These are phyloP conservation scores for Oligia fasciuncula DNA, from an alignment of 2,888 invertebrate genomes.

Conservation along the genomic window DNA sequence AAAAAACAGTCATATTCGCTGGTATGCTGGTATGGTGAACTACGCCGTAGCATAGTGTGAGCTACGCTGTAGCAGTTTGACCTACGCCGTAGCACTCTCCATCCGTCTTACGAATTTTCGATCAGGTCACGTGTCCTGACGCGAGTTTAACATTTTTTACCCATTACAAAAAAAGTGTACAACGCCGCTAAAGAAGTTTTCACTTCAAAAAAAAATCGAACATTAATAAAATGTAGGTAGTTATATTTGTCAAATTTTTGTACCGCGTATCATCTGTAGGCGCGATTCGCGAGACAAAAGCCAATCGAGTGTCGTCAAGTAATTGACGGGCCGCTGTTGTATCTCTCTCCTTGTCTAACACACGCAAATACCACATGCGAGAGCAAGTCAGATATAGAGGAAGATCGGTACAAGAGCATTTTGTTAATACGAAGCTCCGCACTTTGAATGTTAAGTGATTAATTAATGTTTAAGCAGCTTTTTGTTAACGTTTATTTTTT, in stretches of 20 bases:
- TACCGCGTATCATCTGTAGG: conserved; percentile 26
- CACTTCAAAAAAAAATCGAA: no score
- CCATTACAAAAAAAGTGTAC: no score
- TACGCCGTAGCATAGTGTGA: no score
- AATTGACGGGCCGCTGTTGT: conserved; percentile 56
- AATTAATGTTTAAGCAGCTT: conserved; percentile 30
- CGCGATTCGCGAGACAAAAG: conserved; percentile 64
- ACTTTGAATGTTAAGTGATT: conserved; percentile 58
- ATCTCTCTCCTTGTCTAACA: conserved; percentile 22
- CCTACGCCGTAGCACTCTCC: no score
- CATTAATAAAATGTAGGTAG: no score
- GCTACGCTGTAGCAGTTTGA: no score
- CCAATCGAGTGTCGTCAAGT: conserved; percentile 65
- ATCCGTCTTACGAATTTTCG: no score
- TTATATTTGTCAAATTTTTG: conserved; percentile 12
- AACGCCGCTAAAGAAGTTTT: no score
- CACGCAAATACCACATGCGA: not conserved
- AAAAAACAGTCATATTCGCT: no score
- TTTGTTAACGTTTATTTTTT: conserved; percentile 16
- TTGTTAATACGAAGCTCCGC: conserved; percentile 32
- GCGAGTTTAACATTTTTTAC: no score
- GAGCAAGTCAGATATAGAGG: conserved; percentile 10
- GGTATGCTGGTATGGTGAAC: no score
- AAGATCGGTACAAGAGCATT: conserved; percentile 49
- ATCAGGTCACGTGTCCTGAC: no score